phyloP scores from a whole-genome alignment of 2,888 invertebrate species.

The Graphium colonna region DNA sequence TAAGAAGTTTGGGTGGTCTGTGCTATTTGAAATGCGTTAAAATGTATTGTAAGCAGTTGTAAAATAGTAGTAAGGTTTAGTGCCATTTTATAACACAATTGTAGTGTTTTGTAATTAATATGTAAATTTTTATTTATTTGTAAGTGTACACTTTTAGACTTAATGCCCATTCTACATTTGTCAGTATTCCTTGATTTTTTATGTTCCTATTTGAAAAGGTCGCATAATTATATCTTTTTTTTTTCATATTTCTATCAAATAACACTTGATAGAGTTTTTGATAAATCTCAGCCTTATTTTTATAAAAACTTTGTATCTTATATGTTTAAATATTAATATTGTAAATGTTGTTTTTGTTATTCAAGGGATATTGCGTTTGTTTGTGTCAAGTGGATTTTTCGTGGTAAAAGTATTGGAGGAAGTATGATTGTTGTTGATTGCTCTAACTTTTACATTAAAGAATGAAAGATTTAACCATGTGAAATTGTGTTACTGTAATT shows the following conservation, averaged over 20 bases:
- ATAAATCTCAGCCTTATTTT: too few species aligned
- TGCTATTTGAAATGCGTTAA: too few species aligned
- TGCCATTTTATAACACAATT: conserved; percentile 25
- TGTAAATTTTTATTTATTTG: conserved; percentile 33
- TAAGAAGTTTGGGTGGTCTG: too few species aligned
- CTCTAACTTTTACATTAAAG: too few species aligned
- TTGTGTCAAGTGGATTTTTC: too few species aligned
- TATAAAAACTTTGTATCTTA: neutral
- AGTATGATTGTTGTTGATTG: too few species aligned
- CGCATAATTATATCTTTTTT: neutral
- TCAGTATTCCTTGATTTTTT: conserved; percentile 3
- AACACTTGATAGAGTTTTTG: conserved; percentile 1
- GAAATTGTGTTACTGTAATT: too few species aligned
- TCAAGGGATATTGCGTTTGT: neutral
- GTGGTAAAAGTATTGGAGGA: too few species aligned
- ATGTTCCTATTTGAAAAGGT: too few species aligned
- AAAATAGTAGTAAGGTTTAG: conserved; percentile 9
- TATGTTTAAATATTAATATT: conserved; percentile 4
- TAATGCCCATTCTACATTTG: neutral
- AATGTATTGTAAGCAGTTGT: neutral
- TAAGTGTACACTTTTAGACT: conserved; percentile 2
- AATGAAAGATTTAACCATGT: too few species aligned
- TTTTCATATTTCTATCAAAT: conserved; percentile 3
- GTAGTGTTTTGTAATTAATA: conserved; percentile 31
- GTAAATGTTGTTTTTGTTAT: neutral